Evolutionary conservation across 2,888 invertebrate species (phyloP).

Genomic region (Elegia similella): DNA sequence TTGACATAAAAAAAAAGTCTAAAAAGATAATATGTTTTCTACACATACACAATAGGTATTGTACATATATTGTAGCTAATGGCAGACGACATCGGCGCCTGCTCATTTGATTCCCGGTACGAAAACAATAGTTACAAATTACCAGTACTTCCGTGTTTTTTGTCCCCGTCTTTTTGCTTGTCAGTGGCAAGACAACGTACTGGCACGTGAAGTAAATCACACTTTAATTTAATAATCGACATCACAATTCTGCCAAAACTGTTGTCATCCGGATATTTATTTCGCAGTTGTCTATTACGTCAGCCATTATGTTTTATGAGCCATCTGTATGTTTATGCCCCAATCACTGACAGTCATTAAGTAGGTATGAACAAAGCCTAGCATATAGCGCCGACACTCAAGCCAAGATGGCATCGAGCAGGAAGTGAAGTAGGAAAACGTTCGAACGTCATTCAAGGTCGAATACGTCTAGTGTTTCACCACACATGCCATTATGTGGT

Average conservation of each 20-base stretch:
- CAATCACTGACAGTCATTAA: background rate
- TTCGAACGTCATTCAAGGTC: conserved; percentile 74
- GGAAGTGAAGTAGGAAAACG: conserved; percentile 79
- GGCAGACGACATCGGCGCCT: conserved; percentile 14
- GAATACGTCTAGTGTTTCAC: conserved; percentile 56
- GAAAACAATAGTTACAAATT: conserved; percentile 34
- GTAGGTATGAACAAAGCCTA: conserved; percentile 21
- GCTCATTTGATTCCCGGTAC: conserved; percentile 28
- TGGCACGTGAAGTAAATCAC: background rate
- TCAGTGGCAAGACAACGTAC: conserved; percentile 11
- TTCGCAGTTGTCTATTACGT: background rate
- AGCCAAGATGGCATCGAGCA: conserved; percentile 70
- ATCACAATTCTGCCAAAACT: background rate
- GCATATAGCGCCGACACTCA: conserved; percentile 46
- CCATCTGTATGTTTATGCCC: conserved; percentile 6
- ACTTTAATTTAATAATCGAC: background rate
- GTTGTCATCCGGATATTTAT: conserved; percentile 6
- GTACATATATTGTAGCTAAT: too few species aligned
- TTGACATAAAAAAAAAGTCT: too few species aligned
- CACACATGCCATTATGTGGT: conserved; percentile 49
- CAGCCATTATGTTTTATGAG: conserved; percentile 18
- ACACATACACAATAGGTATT: too few species aligned
- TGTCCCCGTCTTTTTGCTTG: conserved; percentile 32
- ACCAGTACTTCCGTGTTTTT: conserved; percentile 41
- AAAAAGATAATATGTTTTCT: too few species aligned